Conservation (phyloP, 2,797 vertebrate genomes). For the Otolemur crassicaudatus region DNA sequence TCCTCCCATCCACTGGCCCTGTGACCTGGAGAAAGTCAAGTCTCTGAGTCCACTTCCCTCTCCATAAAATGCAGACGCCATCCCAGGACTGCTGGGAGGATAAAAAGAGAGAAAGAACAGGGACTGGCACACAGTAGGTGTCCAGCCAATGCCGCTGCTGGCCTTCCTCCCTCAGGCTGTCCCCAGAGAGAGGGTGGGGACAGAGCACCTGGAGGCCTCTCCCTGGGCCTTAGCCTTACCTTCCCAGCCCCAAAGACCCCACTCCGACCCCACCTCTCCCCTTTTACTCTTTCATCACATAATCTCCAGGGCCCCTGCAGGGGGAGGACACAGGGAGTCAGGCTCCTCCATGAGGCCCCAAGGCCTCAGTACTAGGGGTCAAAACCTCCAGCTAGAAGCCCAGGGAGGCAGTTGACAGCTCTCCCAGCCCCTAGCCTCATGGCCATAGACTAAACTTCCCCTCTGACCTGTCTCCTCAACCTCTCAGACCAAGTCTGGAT, state of each 20-base stretch:
- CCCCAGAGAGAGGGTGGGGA: accelerated
- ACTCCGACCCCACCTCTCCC: neutral
- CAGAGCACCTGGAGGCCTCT: neutral
- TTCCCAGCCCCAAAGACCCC: neutral
- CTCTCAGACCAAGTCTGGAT: neutral
- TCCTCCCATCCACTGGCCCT: neutral
- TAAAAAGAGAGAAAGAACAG: neutral
- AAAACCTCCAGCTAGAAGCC: neutral
- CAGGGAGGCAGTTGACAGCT: neutral
- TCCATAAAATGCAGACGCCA: neutral
- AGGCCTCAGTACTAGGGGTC: too few species aligned
- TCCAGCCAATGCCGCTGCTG: neutral
- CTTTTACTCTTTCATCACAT: neutral
- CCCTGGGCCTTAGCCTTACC: neutral
- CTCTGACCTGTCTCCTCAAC: neutral
- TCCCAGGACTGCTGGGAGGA: neutral
- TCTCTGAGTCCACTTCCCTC: neutral
- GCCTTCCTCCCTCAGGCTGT: neutral
- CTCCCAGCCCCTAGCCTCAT: neutral
- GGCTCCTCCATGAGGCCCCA: neutral
- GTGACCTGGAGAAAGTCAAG: neutral
- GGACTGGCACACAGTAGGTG: neutral
- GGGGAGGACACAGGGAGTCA: neutral
- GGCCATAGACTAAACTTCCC: neutral
- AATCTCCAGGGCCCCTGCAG: neutral